Conservation (phyloP, 2,797 vertebrate species). For the Scleropages formosus region DNA sequence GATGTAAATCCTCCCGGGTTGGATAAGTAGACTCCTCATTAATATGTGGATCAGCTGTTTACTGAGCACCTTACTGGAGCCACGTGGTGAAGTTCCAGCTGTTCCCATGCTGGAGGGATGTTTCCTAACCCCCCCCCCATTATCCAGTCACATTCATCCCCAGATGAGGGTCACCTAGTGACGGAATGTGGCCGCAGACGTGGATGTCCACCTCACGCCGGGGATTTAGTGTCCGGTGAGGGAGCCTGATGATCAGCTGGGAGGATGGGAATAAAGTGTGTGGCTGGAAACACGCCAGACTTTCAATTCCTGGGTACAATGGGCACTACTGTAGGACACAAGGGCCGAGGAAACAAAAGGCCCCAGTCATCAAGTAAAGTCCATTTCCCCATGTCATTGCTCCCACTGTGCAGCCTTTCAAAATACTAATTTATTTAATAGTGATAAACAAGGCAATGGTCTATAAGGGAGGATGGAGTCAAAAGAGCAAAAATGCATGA, state of each 20-base stretch:
- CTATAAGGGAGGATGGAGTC: not conserved
- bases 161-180: not conserved
- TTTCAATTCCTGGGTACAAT: slow-evolving; percentile 62
- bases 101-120: not conserved
- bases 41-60: not conserved
- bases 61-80: too few relatives aligned
- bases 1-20: not conserved
- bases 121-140: not conserved
- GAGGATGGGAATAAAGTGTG: slow-evolving; percentile 65
- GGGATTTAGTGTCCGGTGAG: slow-evolving; percentile 50
- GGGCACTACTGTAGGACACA: slow-evolving; percentile 55
- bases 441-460: not conserved
- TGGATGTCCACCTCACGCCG: slow-evolving; percentile 39
- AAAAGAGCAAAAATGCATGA: not conserved
- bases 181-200: not conserved
- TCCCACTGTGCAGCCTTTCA: not conserved
- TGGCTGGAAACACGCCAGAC: slow-evolving; percentile 66
- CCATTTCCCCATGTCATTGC: not conserved
- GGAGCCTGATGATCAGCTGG: slow-evolving; percentile 59
- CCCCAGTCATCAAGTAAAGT: not conserved
- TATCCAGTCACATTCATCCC: not conserved
- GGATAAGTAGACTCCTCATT: not conserved
- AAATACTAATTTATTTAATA: not conserved
- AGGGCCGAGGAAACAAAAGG: slow-evolving; percentile 26
- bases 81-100: not conserved